Percentiles rank a stretch among this genome's conserved stretches.
Evolutionary conservation across 2,888 invertebrate species (phyloP).

Genomic region (Himalopsyche anomala): DNA sequence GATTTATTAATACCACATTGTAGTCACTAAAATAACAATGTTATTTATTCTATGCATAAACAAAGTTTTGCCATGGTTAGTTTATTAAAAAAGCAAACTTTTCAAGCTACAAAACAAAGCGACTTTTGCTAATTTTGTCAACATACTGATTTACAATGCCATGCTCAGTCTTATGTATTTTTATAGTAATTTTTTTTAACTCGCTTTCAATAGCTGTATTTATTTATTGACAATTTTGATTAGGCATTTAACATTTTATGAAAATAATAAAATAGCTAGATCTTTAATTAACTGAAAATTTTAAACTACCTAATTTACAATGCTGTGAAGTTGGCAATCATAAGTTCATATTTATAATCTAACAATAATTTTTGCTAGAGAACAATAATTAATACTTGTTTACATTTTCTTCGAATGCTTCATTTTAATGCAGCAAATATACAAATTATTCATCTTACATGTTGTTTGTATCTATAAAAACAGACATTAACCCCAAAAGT

Average conservation of each 20-base stretch:
- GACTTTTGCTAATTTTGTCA: constrained; percentile 33
- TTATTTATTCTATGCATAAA: constrained; percentile 43
- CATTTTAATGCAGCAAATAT: too few species aligned
- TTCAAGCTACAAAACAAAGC: constrained; percentile 48
- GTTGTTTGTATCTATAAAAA: too few species aligned
- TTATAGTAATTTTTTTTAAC: constrained; percentile 39
- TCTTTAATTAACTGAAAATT: too few species aligned
- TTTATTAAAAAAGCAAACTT: constrained; percentile 49
- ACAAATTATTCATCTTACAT: too few species aligned
- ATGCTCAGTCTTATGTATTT: constrained; percentile 62
- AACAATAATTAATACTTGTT: too few species aligned
- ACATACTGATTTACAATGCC: constrained; percentile 53
- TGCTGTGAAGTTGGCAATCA: too few species aligned
- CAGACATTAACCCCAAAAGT: too few species aligned
- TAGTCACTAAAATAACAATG: constrained; percentile 52
- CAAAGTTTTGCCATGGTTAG: constrained; percentile 49
- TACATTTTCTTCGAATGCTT: too few species aligned
- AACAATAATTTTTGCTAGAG: too few species aligned
- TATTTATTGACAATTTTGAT: constrained; percentile 19
- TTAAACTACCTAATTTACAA: too few species aligned
- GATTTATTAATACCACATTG: constrained; percentile 56
- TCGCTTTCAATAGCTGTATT: constrained; percentile 13
- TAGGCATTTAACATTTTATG: not conserved
- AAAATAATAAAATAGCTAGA: too few species aligned
- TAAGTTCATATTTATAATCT: too few species aligned